Base-by-base conservation (phyloP, 23 tunicate species). In the Phallusia fumigata region DNA sequence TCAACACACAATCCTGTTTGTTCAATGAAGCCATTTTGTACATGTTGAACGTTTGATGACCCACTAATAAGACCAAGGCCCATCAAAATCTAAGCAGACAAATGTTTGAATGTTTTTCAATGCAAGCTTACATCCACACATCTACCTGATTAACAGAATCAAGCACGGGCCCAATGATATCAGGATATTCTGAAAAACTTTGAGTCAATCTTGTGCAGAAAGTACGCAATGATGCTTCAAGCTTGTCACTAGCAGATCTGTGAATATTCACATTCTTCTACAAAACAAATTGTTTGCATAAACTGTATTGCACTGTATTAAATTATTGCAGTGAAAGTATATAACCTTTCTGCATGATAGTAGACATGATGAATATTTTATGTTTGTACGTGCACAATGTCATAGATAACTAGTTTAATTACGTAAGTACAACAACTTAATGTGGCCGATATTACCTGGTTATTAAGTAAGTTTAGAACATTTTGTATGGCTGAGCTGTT, bases 111-210 rank as follows among this genome's bases (percentile, higher is more conserved):
- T 58, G 26, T 8, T 58, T 6, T 16, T 58, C 11, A 58, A 58
- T 6, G 28, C 26, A 6, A 58, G 3, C 28, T 6, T 58, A 21
- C 69, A 58, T 21, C 5, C 69, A 58, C 3, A 58, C 3, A 58
- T 52, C 1, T 26, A 87, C 91, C 44, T 87, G 91, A 19, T 44
- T 16, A 24, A 87, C 31, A 0, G 91, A 81, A 64, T 87, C 91
- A 0, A 19, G 53, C 13, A 87, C 31, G 0, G 91, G 91, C 11
- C 36, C 45, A 26, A 87, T 85, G 26, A 87, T 73, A 40, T 87
- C 91, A 0, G 91, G 91, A 75, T 81, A 87, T 31, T 74, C 85
- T 11, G 91, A 31, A 64, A 35, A 87, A 2, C 72, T 76, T 13
- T 81, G 76, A 13, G 26, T 44, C 77, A 87, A 35, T 0, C 35